Conservation (phyloP, 1,140 invertebrate species). For the Scylla paramamosain region DNA sequence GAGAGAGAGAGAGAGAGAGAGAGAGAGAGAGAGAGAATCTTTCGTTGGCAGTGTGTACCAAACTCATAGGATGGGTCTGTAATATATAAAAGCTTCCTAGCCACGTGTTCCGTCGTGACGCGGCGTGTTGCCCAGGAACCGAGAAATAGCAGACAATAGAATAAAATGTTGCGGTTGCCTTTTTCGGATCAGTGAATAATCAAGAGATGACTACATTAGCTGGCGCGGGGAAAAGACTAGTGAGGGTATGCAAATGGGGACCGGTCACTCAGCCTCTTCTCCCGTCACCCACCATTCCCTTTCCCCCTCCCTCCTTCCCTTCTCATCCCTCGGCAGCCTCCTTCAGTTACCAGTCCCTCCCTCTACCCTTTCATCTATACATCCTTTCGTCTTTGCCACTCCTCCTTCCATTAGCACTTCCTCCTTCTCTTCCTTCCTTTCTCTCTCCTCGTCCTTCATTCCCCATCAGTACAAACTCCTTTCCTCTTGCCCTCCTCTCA, state of each 20-base stretch:
- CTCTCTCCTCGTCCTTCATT: neutral
- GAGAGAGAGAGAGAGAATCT: neutral
- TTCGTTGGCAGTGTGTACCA: too few species aligned
- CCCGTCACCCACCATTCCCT: neutral
- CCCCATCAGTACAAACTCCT: neutral
- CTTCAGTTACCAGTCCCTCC: neutral
- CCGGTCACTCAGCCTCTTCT: slow-evolving; percentile 1
- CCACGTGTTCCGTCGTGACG: too few species aligned
- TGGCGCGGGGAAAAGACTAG: too few species aligned
- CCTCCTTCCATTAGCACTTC: neutral
- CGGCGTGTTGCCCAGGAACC: too few species aligned
- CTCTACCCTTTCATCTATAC: neutral
- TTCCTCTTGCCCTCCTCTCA: neutral
- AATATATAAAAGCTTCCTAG: too few species aligned
- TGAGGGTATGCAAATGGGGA: too few species aligned
- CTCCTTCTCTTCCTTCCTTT: neutral
- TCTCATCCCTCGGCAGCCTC: neutral
- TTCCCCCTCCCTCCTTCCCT: neutral
- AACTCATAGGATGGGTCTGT: too few species aligned
- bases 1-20: neutral
- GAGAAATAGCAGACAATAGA: too few species aligned
- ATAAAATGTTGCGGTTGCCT: too few species aligned
- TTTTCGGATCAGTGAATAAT: too few species aligned
- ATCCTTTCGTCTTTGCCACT: neutral
- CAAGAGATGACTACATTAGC: too few species aligned